Conservation (phyloP, 2,888 invertebrate genomes). For the Miltochrista miniata region DNA sequence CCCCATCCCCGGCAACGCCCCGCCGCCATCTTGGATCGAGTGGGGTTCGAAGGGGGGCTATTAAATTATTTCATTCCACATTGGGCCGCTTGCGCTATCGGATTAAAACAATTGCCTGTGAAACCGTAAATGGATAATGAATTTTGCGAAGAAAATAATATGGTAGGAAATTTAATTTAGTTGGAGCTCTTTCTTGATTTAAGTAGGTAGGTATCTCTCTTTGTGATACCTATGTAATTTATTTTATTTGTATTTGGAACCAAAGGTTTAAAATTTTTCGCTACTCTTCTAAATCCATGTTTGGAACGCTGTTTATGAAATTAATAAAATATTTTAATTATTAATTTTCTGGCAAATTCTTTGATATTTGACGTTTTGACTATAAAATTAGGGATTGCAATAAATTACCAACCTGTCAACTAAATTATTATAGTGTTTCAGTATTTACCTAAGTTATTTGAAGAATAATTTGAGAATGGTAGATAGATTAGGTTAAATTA, state of each 20-base stretch:
- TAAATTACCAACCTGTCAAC: no score
- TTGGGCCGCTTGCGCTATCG: constrained; percentile 78
- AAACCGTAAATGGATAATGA: constrained; percentile 82
- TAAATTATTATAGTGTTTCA: no score
- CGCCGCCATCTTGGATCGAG: constrained; percentile 79
- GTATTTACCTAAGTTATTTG: no score
- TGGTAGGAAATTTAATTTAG: constrained; percentile 69
- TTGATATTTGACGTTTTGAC: no score
- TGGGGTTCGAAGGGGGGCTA: constrained; percentile 67
- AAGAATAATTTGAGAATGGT: no score
- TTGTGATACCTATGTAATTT: constrained; percentile 16
- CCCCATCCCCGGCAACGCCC: constrained; percentile 78
- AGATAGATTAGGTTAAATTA: no score
- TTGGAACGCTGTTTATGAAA: no score
- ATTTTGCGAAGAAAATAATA: constrained; percentile 79
- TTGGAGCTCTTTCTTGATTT: constrained; percentile 36
- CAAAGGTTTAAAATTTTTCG: no score
- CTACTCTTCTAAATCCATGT: no score
- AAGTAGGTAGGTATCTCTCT: constrained; percentile 9
- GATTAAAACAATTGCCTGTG: constrained; percentile 83
- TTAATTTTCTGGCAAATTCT: no score
- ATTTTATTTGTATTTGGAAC: constrained; percentile 8
- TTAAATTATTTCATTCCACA: constrained; percentile 83
- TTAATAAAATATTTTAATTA: no score
- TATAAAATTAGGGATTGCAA: no score